Evolutionary conservation across 2,888 invertebrate species (phyloP).

Genomic region (Falcaria lacertinaria): DNA sequence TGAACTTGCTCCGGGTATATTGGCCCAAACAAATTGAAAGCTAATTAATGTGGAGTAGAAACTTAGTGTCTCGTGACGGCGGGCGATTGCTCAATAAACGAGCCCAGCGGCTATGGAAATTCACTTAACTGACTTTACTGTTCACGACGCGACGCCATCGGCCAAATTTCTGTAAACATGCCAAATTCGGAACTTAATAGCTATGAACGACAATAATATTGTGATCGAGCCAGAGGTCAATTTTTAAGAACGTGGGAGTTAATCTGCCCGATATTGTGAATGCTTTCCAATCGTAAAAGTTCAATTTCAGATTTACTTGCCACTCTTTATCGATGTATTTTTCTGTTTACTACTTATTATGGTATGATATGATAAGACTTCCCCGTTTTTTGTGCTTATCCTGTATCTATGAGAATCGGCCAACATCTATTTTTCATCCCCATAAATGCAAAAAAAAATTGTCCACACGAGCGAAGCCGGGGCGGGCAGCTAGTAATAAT

Average conservation of each 20-base stretch:
- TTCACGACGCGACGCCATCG: slow-evolving; percentile 44
- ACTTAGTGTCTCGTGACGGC: slow-evolving; percentile 41
- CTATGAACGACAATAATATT: slow-evolving; percentile 44
- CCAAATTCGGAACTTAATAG: slow-evolving; percentile 46
- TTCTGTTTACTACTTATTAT: no score
- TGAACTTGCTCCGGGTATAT: slow-evolving; percentile 16
- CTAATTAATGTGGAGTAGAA: slow-evolving; percentile 35
- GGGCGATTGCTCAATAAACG: slow-evolving; percentile 40
- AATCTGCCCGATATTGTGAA: slow-evolving; percentile 8
- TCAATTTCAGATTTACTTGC: not conserved
- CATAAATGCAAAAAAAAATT: no score
- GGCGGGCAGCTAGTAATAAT: no score
- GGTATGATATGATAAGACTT: no score
- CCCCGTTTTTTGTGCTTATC: no score
- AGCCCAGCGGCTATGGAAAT: slow-evolving; percentile 60
- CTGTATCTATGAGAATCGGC: no score
- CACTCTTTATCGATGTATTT: not conserved
- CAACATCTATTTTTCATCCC: no score
- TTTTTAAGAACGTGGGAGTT: slow-evolving; percentile 31
- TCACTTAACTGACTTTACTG: slow-evolving; percentile 39
- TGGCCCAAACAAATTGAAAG: slow-evolving; percentile 34
- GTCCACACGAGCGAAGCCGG: no score
- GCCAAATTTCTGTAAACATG: slow-evolving; percentile 44
- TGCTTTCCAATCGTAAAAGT: not conserved
- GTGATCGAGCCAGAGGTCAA: slow-evolving; percentile 30